Base-by-base conservation (phyloP, 2,797 vertebrate species). In the Spinus olivaceus region DNA sequence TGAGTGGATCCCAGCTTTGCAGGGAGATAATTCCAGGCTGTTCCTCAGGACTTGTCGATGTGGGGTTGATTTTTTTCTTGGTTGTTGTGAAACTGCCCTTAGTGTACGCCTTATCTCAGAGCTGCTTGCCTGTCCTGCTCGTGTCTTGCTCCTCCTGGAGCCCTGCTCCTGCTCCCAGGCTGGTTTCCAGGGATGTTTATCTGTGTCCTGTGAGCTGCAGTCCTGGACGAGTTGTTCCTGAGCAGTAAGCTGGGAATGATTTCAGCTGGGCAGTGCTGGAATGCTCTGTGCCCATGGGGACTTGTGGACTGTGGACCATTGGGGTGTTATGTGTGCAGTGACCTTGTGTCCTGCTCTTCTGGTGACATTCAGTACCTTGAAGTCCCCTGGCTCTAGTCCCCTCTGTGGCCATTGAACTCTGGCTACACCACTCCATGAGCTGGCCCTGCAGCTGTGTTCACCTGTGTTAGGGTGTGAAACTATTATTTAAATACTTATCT, bases 81-180 rank as follows among this genome's bases (percentile, higher is more conserved):
- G 30, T 13, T 10, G 44, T 37, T 66, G 70, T 59, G 59, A 73
- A 74, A 12, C 57, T 66, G 56, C n/a, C 9, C 56, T 78, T 0
- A 0, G 2, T 20, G 51, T 24, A 3, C 8, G 7, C 56, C 10
- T 2, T 47, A 7, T 37, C 76, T 37, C 22, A 16, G 70, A 41
- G 77, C 25, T 46, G 49, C 54, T 37, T 9, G 89, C 63, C 57
- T 20, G 72, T 28, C 77, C 65, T 39, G 54, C 66, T n/a, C 2
- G 3, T 8, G 2, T 18, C 69, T 35, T 54, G 71, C 50, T 44
- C 1, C 35, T 59, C 23, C 5, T 3, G 60, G 41, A 69, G 74
- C 41, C 0, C 56, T 9, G 5, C 1, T 8, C 56, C 46, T 1
- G 3, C 90, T 76, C 23, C 19, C 7, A 2, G 32, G 12, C 63